Conservation (phyloP, 2,888 invertebrate species). For the Pinctada fucata region DNA sequence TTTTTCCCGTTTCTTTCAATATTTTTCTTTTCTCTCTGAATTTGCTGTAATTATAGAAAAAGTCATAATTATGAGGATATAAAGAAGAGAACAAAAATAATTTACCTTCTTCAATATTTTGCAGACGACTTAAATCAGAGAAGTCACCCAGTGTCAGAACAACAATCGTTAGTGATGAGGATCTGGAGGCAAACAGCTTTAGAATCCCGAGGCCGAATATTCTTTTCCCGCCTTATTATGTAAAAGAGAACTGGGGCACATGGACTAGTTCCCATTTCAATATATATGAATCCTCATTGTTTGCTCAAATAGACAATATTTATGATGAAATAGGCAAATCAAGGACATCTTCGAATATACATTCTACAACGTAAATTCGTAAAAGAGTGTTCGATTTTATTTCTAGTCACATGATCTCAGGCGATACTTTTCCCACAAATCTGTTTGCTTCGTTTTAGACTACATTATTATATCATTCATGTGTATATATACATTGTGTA, state of each 20-base stretch:
- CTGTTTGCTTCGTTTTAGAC: too few relatives aligned
- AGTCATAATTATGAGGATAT: too few relatives aligned
- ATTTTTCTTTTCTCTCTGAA: too few relatives aligned
- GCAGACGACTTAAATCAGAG: background rate
- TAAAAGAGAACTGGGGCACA: slow-evolving; percentile 17
- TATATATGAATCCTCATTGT: background rate
- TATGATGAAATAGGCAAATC: background rate
- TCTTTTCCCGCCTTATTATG: slow-evolving; percentile 25
- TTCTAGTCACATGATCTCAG: too few relatives aligned
- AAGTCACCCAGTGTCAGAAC: slow-evolving; percentile 17
- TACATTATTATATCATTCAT: too few relatives aligned
- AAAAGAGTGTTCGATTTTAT: too few relatives aligned
- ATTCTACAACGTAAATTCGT: background rate
- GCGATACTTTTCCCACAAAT: too few relatives aligned
- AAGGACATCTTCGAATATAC: background rate
- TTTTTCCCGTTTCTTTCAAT: too few relatives aligned
- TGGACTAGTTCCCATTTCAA: slow-evolving; percentile 23
- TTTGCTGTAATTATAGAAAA: too few relatives aligned
- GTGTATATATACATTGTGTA: too few relatives aligned
- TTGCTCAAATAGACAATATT: background rate
- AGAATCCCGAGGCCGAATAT: slow-evolving; percentile 29
- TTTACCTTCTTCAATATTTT: too few relatives aligned
- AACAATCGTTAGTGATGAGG: slow-evolving; percentile 1
- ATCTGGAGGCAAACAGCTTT: slow-evolving; percentile 14
- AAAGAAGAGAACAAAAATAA: too few relatives aligned